Evolutionary conservation across 1,140 invertebrate genomes (phyloP), one percentile per base, ranked within the genome.

Genomic region (Ruditapes philippinarum): DNA sequence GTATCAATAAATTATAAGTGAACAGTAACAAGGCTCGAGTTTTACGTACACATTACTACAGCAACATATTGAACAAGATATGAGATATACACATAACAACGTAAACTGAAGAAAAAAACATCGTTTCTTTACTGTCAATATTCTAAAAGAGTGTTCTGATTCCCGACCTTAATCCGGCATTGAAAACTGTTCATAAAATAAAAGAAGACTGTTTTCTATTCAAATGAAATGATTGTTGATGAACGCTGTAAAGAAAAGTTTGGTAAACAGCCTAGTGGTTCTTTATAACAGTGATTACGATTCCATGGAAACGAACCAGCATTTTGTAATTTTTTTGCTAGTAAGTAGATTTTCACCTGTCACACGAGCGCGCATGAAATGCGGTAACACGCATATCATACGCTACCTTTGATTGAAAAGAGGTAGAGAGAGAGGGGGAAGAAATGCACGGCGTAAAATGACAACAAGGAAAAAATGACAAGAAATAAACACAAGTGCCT

Each of bases 321-420:
- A 70, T 80, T 79, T 80, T 80, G 85, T 88, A 88, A 45, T 87
- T 88, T 45, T n/a, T 88, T 88, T 80, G 85, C 57, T 78, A 28
- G 76, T 88, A 88, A 80, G 76, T 78, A 70, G 62, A 78, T 88
- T 80, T 62, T 88, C 85, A 88, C 74, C 85, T 88, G 85, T 88
- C 74, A 86, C 40, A 25, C 74, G 60, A 31, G 40, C 73, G 62
- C 49, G 83, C 68, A 70, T 86, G 76, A 86, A 76, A 74, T 86
- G 73, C 60, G 42, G 83, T 76, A 86, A 86, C 68, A 76, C 65
- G 54, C 79, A 22, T 81, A 42, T 42, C 33, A 40, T 65, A 57
- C 54, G 45, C 45, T 81, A 65, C 54, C 33, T 62, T n/a, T 38
- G 54, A 70, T 31, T 38, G 65, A 70, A 70, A 70, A 14, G 38